phyloP scores from a whole-genome alignment of 2,113 vertebrate species.

The Corythornis vintsioides region DNA sequence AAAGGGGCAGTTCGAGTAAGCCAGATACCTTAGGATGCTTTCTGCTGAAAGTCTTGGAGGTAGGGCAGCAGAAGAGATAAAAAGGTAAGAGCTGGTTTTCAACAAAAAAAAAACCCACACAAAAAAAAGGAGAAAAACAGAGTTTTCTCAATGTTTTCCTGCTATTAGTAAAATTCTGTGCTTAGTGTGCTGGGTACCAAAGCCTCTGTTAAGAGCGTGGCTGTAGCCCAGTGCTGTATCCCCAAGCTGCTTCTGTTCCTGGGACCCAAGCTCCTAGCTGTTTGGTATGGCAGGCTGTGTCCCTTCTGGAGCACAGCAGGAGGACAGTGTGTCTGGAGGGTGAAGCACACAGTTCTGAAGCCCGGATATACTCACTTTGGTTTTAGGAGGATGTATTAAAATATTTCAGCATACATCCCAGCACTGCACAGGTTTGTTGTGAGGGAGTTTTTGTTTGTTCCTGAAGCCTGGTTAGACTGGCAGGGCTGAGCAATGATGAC shows the following conservation, averaged over 20 bases:
- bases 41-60: not conserved
- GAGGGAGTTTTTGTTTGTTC: rapidly evolving
- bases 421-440: not conserved
- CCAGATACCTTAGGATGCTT: not conserved
- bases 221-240: not conserved
- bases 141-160: not conserved
- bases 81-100: not conserved
- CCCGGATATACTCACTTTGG: not conserved
- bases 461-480: not conserved
- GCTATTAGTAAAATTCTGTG: not conserved
- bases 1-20: rapidly evolving
- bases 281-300: not conserved
- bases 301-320: rapidly evolving
- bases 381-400: not conserved
- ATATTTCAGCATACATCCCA: not conserved
- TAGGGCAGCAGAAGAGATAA: not conserved
- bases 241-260: not conserved
- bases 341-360: not conserved
- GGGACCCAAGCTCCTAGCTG: not conserved
- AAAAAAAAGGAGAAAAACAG: not conserved
- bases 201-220: rapidly evolving
- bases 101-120: not conserved
- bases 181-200: not conserved
- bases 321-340: not conserved
- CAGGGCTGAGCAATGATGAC: not conserved